Conservation (phyloP, 2,797 vertebrate species). For the Necrosyrtes monachus region DNA sequence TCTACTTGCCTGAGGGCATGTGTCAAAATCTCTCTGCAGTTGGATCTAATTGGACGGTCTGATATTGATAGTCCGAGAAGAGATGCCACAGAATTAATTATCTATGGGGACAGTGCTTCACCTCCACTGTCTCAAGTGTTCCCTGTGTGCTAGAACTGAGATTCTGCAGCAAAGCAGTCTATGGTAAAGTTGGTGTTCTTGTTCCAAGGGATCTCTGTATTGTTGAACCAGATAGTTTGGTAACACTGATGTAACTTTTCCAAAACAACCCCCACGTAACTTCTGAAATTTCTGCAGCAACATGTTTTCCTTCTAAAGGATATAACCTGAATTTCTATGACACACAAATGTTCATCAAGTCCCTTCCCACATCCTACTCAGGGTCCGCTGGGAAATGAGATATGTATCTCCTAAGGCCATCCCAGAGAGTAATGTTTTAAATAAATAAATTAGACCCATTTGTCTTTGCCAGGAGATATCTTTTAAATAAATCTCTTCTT, state of each 20-base stretch:
- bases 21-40: neutral
- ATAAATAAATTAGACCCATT: conserved; percentile 30
- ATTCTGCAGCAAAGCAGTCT: neutral
- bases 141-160: neutral
- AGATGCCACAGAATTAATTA: neutral
- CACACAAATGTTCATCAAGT: neutral
- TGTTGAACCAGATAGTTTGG: neutral
- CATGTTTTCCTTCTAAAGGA: neutral
- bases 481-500: neutral
- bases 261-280: neutral
- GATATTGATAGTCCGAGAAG: neutral
- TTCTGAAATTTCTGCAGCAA: neutral
- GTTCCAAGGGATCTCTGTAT: neutral
- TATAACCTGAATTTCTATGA: neutral
- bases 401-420: neutral
- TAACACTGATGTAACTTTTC: neutral
- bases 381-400: neutral
- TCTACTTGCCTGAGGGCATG: neutral
- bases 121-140: neutral
- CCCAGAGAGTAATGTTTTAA: neutral
- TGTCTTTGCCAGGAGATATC: conserved; percentile 3
- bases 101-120: neutral
- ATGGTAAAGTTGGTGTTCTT: neutral
- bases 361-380: neutral
- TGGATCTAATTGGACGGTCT: neutral